phyloP scores from a whole-genome alignment of 2,797 vertebrate species.

The Enteromius argenteus region DNA sequence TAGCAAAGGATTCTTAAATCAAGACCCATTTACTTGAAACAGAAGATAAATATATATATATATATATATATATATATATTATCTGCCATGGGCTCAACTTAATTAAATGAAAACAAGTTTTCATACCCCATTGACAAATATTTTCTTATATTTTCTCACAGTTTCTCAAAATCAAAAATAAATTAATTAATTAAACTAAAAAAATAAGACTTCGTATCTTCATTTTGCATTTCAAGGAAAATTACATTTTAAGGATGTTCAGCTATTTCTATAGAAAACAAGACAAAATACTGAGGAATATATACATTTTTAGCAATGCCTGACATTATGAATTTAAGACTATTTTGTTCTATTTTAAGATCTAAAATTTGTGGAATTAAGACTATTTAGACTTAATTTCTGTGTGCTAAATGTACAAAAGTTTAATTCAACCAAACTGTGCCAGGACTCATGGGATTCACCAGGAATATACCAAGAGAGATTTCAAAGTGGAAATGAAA shows the following conservation, averaged over 20 bases:
- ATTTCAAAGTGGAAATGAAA: background rate
- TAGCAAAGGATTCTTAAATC: background rate
- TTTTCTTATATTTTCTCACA: background rate
- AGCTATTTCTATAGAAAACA: background rate
- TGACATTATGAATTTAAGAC: background rate
- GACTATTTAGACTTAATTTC: background rate
- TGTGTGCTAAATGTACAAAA: background rate
- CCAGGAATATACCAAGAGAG: slow-evolving; percentile 3
- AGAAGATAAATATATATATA: background rate
- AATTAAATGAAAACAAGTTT: background rate
- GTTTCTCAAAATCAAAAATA: background rate
- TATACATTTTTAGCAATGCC: background rate
- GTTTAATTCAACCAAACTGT: background rate
- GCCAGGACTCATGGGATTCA: slow-evolving; percentile 13
- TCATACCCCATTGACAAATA: background rate
- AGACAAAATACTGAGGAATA: background rate
- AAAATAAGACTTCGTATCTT: background rate
- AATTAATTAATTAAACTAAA: too few species aligned
- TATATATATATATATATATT: background rate
- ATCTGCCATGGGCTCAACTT: background rate
- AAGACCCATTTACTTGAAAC: background rate
- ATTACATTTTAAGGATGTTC: background rate
- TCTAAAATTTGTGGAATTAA: background rate
- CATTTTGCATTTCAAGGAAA: background rate
- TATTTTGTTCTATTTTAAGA: background rate